phyloP scores from a whole-genome alignment of 2,113 vertebrate species.

The Dunckerocampus dactyliophorus region DNA sequence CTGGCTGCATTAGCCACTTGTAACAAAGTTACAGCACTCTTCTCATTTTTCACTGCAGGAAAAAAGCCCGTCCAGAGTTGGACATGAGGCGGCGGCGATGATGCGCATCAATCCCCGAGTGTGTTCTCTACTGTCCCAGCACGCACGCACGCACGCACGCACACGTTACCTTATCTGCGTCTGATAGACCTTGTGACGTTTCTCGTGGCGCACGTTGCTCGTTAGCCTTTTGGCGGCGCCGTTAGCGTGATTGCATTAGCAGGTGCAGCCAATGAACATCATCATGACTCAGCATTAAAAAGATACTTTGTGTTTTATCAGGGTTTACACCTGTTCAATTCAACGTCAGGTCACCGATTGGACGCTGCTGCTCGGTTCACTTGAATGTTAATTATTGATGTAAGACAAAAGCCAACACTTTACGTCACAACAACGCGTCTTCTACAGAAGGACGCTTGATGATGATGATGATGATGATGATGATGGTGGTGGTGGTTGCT shows the following conservation, averaged over 20 bases:
- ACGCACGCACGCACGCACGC: not conserved
- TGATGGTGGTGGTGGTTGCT: too few relatives aligned
- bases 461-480: too few relatives aligned
- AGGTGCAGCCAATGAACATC: slow-evolving; percentile 34
- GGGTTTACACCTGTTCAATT: not conserved
- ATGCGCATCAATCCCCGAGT: slow-evolving; percentile 53
- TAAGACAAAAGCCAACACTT: too few relatives aligned
- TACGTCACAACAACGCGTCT: too few relatives aligned
- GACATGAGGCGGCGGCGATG: slow-evolving; percentile 52
- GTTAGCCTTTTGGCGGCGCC: slow-evolving; percentile 37
- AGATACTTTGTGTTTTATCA: slow-evolving; percentile 11
- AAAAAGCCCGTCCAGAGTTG: slow-evolving; percentile 67
- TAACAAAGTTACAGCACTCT: slow-evolving; percentile 67
- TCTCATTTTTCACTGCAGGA: slow-evolving; percentile 72
- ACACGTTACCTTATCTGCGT: slow-evolving; percentile 3
- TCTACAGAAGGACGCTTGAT: not conserved
- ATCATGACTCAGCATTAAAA: slow-evolving; percentile 37
- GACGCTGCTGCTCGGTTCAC: not conserved
- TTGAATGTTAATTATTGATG: not conserved
- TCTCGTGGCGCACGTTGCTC: slow-evolving; percentile 26
- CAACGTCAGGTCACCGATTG: not conserved
- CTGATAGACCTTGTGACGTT: slow-evolving; percentile 15
- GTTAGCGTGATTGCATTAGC: slow-evolving; percentile 43
- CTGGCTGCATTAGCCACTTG: slow-evolving; percentile 63
- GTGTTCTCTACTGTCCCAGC: slow-evolving; percentile 23